Conservation (phyloP, 2,113 vertebrate genomes). For the Shinisaurus crocodilurus region DNA sequence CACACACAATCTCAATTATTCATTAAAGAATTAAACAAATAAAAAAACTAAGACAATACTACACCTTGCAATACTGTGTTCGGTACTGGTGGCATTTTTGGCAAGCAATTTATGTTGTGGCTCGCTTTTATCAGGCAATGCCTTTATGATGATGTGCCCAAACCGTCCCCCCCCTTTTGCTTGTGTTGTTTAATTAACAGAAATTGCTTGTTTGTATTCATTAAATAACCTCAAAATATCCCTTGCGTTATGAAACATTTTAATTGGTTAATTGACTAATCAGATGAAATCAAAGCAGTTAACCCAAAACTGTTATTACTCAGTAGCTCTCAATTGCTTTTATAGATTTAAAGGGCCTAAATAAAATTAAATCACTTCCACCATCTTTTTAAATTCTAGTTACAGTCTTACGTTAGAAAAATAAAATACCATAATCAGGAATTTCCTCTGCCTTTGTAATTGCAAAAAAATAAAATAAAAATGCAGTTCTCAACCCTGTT, state of each 20-base stretch:
- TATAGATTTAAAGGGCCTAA: not conserved
- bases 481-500: not conserved
- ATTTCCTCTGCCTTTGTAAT: not conserved
- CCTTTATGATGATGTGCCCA: not conserved
- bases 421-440: not conserved
- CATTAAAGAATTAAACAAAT: no score
- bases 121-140: not conserved
- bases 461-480: not conserved
- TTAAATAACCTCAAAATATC: not conserved
- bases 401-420: not conserved
- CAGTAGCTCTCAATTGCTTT: not conserved
- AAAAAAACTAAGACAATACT: no score
- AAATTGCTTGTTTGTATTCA: not conserved
- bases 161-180: no score
- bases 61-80: no score
- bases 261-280: not conserved
- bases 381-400: not conserved
- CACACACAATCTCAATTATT: no score
- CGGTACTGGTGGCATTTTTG: not conserved
- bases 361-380: not conserved
- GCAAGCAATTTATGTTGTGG: not conserved
- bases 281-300: not conserved
- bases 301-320: not conserved
- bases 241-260: not conserved
- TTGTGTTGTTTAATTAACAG: not conserved